Evolutionary conservation across 2,888 invertebrate species (phyloP), one percentile per base, ranked within the genome.

Genomic region (Encarsia formosa): DNA sequence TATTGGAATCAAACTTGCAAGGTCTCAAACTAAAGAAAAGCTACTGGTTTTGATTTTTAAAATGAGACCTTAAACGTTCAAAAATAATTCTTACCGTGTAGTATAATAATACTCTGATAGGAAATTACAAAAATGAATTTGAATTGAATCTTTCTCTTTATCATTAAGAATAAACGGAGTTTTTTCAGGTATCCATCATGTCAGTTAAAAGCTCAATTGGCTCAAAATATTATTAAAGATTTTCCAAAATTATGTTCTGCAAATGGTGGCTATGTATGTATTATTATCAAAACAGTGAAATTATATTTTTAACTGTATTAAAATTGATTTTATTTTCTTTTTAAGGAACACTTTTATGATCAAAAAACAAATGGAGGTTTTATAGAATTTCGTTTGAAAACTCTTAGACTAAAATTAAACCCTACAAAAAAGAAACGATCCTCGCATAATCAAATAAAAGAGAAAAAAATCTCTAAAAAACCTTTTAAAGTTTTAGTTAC

Each of bases 281-380:
- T 5, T n/a, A 8, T 13, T 5, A 32, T 32, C 15, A 5, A n/a
- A 13, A n/a, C 5, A 26, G 6, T 11, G 26, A 26, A 26, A n/a
- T 32, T 5, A 32, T 26, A 26, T 24, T 40, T 6, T 43, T 32
- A 40, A 19, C 26, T 11, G 4, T 18, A 24, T 19, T 45, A 18
- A 32, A n/a, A 40, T 31, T 45, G 16, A 15, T 18, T 40, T 41
- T 1, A 24, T 42, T 46, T 15, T 29, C 22, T 23, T 4, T 9
- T 39, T 23, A 8, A 57, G 54, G 57, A 57, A 38, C 54, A 57
- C 13, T 57, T 54, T 23, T 57, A 47, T n/a, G 52, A 52, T 34
- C 47, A 43, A 5, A 57, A 55, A 47, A 49, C 37, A 1, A 57
- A 57, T 42, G 32, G 49, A 9, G 57, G 54, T 32, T 57, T 57